Conservation (phyloP, 1,140 invertebrate species). For the Lerema accius region DNA sequence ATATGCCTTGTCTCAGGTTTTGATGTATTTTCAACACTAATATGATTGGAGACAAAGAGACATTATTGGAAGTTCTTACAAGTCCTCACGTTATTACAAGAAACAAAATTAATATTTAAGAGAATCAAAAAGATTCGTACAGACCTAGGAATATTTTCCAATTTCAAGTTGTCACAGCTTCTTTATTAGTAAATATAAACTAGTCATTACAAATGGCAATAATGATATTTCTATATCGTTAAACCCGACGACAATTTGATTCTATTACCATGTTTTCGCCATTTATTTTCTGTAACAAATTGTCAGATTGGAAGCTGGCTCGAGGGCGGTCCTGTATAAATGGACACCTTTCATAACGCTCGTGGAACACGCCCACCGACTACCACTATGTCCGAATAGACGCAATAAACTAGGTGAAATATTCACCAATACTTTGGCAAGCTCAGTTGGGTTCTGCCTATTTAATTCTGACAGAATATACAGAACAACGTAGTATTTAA, state of each 20-base stretch:
- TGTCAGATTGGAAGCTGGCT: conserved; percentile 8
- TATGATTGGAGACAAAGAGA: too few species aligned
- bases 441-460: not conserved
- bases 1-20: too few species aligned
- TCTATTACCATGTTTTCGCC: conserved; percentile 14
- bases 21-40: too few species aligned
- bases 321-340: conserved; percentile 39
- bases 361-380: conserved; percentile 57
- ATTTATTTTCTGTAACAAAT: conserved; percentile 20
- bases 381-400: conserved; percentile 52
- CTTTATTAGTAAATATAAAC: not conserved
- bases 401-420: conserved; percentile 65
- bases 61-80: too few species aligned
- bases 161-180: too few species aligned
- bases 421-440: conserved; percentile 48
- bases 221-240: not conserved
- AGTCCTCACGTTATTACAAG: too few species aligned
- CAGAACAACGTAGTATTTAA: not conserved
- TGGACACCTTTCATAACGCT: conserved; percentile 43
- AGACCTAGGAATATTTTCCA: too few species aligned
- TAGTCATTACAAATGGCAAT: not conserved
- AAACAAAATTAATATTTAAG: too few species aligned
- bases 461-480: conserved; percentile 1
- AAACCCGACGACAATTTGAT: conserved; percentile 8
- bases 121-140: too few species aligned